phyloP scores from a whole-genome alignment of 2,888 invertebrate genomes.

The Ectemnius cavifrons region DNA sequence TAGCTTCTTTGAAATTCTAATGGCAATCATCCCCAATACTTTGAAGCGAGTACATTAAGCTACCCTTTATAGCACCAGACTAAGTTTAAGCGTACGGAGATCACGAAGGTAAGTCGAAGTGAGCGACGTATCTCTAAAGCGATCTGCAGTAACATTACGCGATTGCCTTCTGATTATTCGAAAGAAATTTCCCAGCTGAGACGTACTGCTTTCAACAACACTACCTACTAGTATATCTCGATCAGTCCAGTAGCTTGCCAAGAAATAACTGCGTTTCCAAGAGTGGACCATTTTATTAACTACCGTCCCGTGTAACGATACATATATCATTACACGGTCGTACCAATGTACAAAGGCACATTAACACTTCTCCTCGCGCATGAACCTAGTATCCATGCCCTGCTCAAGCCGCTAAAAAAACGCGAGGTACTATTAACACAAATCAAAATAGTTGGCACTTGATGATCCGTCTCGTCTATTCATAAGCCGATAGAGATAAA shows the following conservation, averaged over 20 bases:
- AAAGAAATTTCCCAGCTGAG: slow-evolving; percentile 1
- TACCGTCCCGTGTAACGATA: not conserved
- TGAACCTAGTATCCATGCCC: slow-evolving; percentile 2
- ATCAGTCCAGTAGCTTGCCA: not conserved
- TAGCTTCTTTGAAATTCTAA: slow-evolving; percentile 46
- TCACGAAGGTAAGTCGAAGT: slow-evolving; percentile 53
- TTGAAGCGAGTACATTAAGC: slow-evolving; percentile 50
- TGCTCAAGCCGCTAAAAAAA: not conserved
- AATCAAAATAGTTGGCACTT: not conserved
- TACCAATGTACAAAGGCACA: slow-evolving; percentile 3
- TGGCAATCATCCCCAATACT: slow-evolving; percentile 76
- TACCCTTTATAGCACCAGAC: slow-evolving; percentile 28
- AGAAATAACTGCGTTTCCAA: not conserved
- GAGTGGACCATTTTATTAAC: not conserved
- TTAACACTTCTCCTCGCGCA: slow-evolving; percentile 61
- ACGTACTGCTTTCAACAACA: not conserved
- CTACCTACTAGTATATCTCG: not conserved
- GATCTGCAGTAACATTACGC: not conserved
- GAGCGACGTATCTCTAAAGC: slow-evolving; percentile 18
- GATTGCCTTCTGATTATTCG: slow-evolving; percentile 11
- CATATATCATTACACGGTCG: not conserved
- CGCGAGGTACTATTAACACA: too few relatives aligned
- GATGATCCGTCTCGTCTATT: slow-evolving; percentile 10
- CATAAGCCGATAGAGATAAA: slow-evolving; percentile 45
- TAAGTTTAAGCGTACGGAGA: slow-evolving; percentile 19